Conservation (phyloP, 2,797 vertebrate species). For the Onychomys torridus region DNA sequence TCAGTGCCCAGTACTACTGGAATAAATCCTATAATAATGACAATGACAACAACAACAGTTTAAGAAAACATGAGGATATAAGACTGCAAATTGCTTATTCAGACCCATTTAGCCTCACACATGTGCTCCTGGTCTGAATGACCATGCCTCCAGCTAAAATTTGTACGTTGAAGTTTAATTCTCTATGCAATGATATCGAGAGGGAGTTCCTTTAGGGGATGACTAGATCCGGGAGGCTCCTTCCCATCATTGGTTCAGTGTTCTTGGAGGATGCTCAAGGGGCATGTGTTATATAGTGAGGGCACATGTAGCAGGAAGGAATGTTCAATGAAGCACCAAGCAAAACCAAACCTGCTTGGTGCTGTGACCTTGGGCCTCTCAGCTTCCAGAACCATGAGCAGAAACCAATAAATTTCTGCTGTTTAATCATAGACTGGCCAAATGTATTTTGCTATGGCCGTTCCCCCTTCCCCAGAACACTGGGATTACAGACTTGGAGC, state of each 20-base stretch:
- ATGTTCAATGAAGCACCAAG: not conserved
- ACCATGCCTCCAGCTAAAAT: not conserved
- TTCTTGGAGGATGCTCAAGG: not conserved
- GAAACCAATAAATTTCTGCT: not conserved
- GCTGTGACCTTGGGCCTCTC: not conserved
- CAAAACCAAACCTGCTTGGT: too few relatives aligned
- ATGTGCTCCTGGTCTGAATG: not conserved
- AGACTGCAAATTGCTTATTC: not conserved
- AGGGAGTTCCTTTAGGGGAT: not conserved
- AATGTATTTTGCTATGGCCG: not conserved
- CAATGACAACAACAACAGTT: not conserved
- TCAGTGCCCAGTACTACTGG: not conserved
- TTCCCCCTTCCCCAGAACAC: not conserved
- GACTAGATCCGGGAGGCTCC: not conserved
- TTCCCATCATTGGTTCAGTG: not conserved
- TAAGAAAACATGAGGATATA: not conserved
- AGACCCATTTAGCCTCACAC: rapidly evolving
- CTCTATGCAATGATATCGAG: not conserved
- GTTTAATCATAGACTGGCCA: not conserved
- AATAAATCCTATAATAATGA: not conserved
- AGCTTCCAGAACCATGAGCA: not conserved
- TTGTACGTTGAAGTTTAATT: not conserved
- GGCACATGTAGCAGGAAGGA: not conserved
- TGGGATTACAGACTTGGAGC: not conserved
- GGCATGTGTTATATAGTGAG: not conserved